Evolutionary conservation across 1,140 invertebrate species (phyloP).

Genomic region (Formica exsecta): DNA sequence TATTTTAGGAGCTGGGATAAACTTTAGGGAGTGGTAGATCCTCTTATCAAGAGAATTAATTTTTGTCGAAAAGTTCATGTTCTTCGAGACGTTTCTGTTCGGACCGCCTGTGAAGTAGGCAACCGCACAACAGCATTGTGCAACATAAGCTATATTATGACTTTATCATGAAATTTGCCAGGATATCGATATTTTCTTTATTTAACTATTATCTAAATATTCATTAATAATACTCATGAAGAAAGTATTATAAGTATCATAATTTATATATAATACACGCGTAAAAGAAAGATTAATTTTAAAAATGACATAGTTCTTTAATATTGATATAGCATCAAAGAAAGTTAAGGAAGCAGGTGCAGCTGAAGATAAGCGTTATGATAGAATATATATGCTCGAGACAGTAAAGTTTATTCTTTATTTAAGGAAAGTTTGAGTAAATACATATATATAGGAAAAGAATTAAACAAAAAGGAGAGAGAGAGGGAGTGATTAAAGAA

Average conservation of each 20-base stretch:
- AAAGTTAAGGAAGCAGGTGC: conserved; percentile 50
- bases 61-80: too few species aligned
- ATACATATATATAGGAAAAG: conserved; percentile 8
- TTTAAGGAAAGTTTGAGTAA: conserved; percentile 19
- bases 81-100: too few species aligned
- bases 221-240: not conserved
- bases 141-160: not conserved
- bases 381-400: conserved; percentile 5
- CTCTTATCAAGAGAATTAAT: too few species aligned
- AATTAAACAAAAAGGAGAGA: not conserved
- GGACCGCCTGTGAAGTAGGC: too few species aligned
- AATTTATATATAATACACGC: not conserved
- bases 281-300: conserved; percentile 4
- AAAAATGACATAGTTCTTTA: conserved; percentile 42
- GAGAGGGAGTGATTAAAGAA: not conserved
- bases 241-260: not conserved
- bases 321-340: conserved; percentile 40
- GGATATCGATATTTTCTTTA: not conserved
- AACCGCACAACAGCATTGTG: too few species aligned
- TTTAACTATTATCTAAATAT: not conserved
- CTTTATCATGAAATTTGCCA: not conserved
- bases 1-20: too few species aligned
- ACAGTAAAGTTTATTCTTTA: conserved; percentile 24
- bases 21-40: too few species aligned
- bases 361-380: conserved; percentile 20